phyloP scores from a whole-genome alignment of 1,140 invertebrate genomes.

The Bicyclus anynana region DNA sequence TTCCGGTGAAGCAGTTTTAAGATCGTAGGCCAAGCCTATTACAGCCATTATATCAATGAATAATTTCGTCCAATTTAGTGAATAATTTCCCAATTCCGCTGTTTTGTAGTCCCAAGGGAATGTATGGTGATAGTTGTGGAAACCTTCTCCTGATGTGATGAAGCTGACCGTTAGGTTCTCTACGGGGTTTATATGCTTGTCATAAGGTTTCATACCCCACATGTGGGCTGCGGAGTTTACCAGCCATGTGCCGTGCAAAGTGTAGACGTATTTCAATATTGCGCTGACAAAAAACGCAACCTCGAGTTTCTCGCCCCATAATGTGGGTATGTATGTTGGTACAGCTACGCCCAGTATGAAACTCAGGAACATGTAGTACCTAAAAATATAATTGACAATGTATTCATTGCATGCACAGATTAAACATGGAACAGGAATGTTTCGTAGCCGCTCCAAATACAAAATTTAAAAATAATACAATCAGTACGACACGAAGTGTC shows the following conservation, averaged over 20 bases:
- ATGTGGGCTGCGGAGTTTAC: constrained; percentile 87
- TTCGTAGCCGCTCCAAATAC: too few relatives aligned
- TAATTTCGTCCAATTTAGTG: background rate
- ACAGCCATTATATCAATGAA: background rate
- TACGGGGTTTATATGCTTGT: constrained; percentile 81
- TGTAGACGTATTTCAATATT: constrained; percentile 80
- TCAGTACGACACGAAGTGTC: too few relatives aligned
- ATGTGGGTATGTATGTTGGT: background rate
- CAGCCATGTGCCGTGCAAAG: constrained; percentile 85
- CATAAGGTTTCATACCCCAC: constrained; percentile 84
- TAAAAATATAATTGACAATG: background rate
- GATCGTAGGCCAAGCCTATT: constrained; percentile 1
- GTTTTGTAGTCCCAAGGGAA: background rate
- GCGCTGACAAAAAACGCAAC: constrained; percentile 79
- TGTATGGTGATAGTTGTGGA: background rate
- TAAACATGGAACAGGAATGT: background rate
- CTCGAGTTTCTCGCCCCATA: constrained; percentile 81
- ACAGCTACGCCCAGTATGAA: background rate
- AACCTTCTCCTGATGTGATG: background rate
- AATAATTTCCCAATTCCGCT: background rate
- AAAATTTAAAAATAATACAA: too few relatives aligned
- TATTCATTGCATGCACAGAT: background rate
- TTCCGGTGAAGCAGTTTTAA: background rate
- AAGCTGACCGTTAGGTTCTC: constrained; percentile 77
- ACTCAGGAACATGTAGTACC: background rate